Conservation (phyloP, 2,113 vertebrate genomes). For the Lophius piscatorius region DNA sequence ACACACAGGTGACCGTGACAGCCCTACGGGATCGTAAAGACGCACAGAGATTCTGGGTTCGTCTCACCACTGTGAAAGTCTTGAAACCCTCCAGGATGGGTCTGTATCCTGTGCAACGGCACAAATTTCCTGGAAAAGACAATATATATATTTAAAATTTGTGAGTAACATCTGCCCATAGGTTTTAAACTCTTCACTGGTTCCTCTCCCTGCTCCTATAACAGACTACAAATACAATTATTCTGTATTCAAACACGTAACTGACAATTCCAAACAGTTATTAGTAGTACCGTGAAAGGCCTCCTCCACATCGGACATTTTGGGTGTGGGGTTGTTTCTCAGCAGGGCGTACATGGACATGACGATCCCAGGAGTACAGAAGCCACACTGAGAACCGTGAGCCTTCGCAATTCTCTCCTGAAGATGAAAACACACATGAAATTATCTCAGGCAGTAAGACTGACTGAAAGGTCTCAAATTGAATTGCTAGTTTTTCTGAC, state of each 20-base stretch:
- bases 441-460: no score
- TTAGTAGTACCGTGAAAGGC: constrained; percentile 89
- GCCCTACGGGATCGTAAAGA: no score
- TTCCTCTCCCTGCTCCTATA: background rate
- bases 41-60: no score
- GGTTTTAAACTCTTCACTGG: no score
- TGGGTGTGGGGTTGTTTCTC: constrained; percentile 84
- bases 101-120: constrained; percentile 95
- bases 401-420: constrained; percentile 92
- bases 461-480: no score
- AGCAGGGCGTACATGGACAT: constrained; percentile 97
- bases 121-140: constrained; percentile 87
- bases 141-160: background rate
- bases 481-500: no score
- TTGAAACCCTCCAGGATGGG: constrained; percentile 92
- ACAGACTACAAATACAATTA: background rate
- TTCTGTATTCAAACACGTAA: no score
- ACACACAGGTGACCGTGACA: no score
- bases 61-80: constrained; percentile 88
- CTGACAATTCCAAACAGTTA: no score
- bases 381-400: constrained; percentile 96
- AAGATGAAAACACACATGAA: no score
- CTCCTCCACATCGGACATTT: constrained; percentile 86
- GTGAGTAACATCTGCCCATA: no score
- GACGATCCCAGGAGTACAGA: constrained; percentile 95